Percentiles rank a stretch among this genome's conserved stretches.
Conservation (phyloP, 2,797 vertebrate genomes). For the Mormyrops attenuatus region DNA sequence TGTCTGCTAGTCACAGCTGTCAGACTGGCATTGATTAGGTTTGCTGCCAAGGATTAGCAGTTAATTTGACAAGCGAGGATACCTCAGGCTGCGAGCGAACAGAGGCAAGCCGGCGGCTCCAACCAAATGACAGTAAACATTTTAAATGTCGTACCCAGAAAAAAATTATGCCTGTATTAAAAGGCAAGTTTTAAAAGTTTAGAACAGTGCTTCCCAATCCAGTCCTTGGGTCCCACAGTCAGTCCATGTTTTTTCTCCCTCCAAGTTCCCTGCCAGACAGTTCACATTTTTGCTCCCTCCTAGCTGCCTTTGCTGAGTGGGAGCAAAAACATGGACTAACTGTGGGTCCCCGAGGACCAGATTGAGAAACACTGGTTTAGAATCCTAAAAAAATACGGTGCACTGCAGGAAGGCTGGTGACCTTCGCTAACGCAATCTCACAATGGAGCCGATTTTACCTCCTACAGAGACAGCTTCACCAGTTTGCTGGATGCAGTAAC, state of each 20-base stretch:
- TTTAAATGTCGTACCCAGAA: background rate
- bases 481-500: background rate
- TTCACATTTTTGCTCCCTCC: background rate
- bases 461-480: background rate
- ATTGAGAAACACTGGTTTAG: background rate
- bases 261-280: background rate
- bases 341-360: background rate
- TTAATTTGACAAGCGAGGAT: background rate
- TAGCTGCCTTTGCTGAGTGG: background rate
- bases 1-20: conserved; percentile 7
- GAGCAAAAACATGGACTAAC: background rate
- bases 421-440: background rate
- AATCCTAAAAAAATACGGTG: background rate
- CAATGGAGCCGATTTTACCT: background rate
- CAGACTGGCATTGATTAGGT: conserved; percentile 7
- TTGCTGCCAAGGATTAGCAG: conserved; percentile 4
- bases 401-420: background rate
- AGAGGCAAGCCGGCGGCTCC: background rate
- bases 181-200: background rate
- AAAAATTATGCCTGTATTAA: background rate
- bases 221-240: background rate
- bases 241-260: background rate
- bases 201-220: background rate
- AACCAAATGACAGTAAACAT: background rate
- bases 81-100: background rate